Conservation (phyloP, 1,140 invertebrate genomes). For the Penaeus chinensis region DNA sequence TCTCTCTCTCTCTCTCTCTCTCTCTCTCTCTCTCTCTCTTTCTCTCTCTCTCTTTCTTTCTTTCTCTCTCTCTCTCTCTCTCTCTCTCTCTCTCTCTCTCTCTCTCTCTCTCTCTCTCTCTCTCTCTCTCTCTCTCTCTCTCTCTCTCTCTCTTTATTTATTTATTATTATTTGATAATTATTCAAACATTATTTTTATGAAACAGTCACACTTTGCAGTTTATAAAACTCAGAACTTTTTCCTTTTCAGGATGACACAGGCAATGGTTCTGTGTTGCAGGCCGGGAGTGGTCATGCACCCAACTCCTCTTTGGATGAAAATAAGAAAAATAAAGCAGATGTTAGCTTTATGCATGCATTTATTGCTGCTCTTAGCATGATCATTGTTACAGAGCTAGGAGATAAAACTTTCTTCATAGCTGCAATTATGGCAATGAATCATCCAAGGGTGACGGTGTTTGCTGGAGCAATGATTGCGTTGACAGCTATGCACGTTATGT, state of each 20-base stretch:
- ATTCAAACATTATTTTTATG: no score
- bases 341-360: conserved; percentile 91
- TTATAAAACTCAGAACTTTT: no score
- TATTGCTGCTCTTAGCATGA: conserved; percentile 92
- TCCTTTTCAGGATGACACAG: conserved; percentile 46
- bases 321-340: conserved; percentile 29
- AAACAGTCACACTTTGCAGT: no score
- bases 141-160: no score
- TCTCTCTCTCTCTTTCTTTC: no score
- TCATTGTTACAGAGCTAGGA: conserved; percentile 96
- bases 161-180: no score
- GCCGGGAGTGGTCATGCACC: conserved; percentile 25
- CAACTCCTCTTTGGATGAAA: conserved; percentile 24
- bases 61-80: no score
- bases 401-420: conserved; percentile 99
- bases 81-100: no score
- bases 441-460: conserved; percentile 93
- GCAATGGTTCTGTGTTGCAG: conserved; percentile 24
- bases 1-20: no score
- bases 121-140: no score
- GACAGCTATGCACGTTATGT: conserved; percentile 94
- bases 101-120: no score
- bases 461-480: conserved; percentile 91
- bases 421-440: conserved; percentile 99
- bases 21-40: no score